phyloP scores from a whole-genome alignment of 92 coral and sea anemone species.

The Umimayanthus kanabou region DNA sequence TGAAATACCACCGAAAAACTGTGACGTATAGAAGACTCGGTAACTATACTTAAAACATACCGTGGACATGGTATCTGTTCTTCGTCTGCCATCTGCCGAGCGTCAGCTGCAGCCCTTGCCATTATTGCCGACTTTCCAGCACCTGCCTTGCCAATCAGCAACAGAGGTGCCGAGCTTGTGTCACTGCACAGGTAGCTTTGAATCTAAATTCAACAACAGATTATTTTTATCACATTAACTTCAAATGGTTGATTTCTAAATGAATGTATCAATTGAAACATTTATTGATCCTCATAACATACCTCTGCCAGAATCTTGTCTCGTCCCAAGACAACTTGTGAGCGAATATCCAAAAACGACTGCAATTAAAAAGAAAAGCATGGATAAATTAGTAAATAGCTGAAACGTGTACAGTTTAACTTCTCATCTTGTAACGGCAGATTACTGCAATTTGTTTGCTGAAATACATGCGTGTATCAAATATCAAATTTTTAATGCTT shows the following conservation, averaged over 20 bases:
- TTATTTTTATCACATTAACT: too few relatives aligned
- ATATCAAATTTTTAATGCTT: too few relatives aligned
- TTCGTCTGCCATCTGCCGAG: slow-evolving; percentile 68
- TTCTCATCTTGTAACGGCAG: too few relatives aligned
- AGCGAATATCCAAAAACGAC: slow-evolving; percentile 95
- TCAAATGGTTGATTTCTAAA: too few relatives aligned
- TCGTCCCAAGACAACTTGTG: slow-evolving; percentile 93
- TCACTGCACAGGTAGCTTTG: slow-evolving; percentile 71
- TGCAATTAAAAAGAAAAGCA: slow-evolving; percentile 20
- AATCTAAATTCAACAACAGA: slow-evolving; percentile 17
- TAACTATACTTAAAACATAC: slow-evolving; percentile 41
- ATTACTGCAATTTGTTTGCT: too few relatives aligned
- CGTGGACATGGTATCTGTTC: slow-evolving; percentile 57
- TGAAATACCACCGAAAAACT: not conserved
- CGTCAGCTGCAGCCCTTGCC: slow-evolving; percentile 93
- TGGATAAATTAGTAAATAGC: too few relatives aligned
- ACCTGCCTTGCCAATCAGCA: slow-evolving; percentile 96
- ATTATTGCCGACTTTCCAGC: slow-evolving; percentile 98
- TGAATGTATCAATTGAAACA: too few relatives aligned
- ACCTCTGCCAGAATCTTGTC: slow-evolving; percentile 87
- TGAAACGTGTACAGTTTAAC: too few relatives aligned
- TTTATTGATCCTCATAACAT: slow-evolving; percentile 18
- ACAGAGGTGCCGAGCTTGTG: slow-evolving; percentile 76
- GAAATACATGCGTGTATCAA: too few relatives aligned
- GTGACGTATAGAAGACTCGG: too few relatives aligned